Evolutionary conservation across 2,888 invertebrate species (phyloP).

Genomic region (Bembecia ichneumoniformis): DNA sequence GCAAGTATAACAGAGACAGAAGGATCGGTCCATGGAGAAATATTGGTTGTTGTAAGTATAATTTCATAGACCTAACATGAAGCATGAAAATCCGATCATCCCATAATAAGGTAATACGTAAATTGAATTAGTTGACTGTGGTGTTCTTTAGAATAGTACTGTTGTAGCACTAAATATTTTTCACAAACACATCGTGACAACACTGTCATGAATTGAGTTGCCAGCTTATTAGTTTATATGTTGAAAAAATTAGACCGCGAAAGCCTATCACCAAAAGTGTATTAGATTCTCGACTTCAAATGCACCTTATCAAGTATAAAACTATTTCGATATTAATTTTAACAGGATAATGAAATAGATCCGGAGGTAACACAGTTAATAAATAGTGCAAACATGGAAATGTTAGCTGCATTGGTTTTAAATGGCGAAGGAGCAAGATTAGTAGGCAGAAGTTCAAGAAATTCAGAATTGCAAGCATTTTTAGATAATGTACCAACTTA

Average conservation of each 20-base stretch:
- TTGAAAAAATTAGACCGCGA: slow-evolving; percentile 37
- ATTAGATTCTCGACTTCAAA: neutral
- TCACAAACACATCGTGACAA: slow-evolving; percentile 60
- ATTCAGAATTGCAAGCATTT: slow-evolving; percentile 88
- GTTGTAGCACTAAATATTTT: slow-evolving; percentile 55
- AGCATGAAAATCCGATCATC: slow-evolving; percentile 37
- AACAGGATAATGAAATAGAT: slow-evolving; percentile 70
- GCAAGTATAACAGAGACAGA: slow-evolving; percentile 57
- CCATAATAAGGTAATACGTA: slow-evolving; percentile 51
- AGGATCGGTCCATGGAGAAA: slow-evolving; percentile 48
- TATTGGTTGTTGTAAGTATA: slow-evolving; percentile 63
- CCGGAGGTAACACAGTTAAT: slow-evolving; percentile 78
- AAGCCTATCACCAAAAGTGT: slow-evolving; percentile 23
- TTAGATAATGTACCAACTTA: slow-evolving; percentile 89
- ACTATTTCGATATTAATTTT: slow-evolving; percentile 12
- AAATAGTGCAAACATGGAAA: slow-evolving; percentile 86
- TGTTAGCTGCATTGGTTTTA: slow-evolving; percentile 88
- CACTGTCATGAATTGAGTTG: slow-evolving; percentile 61
- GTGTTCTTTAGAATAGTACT: slow-evolving; percentile 61
- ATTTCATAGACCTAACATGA: slow-evolving; percentile 28
- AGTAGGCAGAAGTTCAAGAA: slow-evolving; percentile 77
- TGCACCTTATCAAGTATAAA: neutral
- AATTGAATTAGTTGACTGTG: slow-evolving; percentile 54
- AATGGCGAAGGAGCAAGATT: slow-evolving; percentile 89
- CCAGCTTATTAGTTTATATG: slow-evolving; percentile 61